Conservation (phyloP, 2,113 vertebrate species). For the Gymnogyps californianus region DNA sequence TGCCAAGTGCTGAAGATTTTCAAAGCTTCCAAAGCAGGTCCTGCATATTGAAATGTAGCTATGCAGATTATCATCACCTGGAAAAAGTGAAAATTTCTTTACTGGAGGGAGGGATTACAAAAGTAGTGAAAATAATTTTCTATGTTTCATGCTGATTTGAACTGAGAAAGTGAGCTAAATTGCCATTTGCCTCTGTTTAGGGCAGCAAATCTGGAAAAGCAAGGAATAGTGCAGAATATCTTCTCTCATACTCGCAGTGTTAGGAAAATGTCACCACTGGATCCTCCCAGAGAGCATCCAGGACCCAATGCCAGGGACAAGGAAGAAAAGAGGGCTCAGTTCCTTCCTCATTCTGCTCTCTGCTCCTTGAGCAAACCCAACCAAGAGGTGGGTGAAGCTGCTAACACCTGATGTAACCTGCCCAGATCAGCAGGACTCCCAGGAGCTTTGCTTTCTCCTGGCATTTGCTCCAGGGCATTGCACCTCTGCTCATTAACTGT, state of each 20-base stretch:
- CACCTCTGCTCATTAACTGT: neutral
- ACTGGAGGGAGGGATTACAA: neutral
- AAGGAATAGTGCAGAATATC: neutral
- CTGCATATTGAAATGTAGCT: neutral
- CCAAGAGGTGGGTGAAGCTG: neutral
- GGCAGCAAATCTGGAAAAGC: neutral
- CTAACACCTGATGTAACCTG: neutral
- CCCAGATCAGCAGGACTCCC: neutral
- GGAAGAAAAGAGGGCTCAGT: neutral
- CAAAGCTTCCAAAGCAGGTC: neutral
- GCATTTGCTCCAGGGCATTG: neutral
- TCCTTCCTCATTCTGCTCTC: neutral
- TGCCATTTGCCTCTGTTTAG: neutral
- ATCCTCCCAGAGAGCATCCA: neutral
- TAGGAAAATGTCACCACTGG: neutral
- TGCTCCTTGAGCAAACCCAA: neutral
- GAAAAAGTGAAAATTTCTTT: neutral
- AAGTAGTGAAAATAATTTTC: neutral
- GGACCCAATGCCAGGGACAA: neutral
- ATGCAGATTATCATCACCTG: neutral
- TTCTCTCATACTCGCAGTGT: neutral
- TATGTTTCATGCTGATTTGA: neutral
- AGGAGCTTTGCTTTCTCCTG: neutral
- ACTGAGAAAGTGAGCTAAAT: neutral
- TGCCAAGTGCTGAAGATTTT: neutral